phyloP scores from a whole-genome alignment of 2,888 invertebrate species.

The Tachina fera region DNA sequence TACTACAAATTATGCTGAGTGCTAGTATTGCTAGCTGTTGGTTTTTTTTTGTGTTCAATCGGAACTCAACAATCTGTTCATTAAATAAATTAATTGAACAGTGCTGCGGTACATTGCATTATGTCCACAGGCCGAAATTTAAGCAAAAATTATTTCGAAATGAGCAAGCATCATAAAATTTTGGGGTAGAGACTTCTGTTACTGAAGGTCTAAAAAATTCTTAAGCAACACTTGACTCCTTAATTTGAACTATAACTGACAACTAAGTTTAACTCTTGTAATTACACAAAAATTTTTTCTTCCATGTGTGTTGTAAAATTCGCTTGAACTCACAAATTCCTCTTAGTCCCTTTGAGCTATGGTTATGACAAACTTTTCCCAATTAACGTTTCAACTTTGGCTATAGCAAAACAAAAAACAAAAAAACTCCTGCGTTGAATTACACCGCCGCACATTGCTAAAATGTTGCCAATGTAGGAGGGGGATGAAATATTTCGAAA shows the following conservation, averaged over 20 bases:
- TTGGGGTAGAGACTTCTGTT: no score
- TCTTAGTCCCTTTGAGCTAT: neutral
- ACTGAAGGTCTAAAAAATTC: no score
- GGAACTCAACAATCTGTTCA: conserved; percentile 39
- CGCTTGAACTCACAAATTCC: neutral
- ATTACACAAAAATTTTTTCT: no score
- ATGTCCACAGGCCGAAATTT: no score
- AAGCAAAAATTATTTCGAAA: no score
- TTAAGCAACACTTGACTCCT: no score
- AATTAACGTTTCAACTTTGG: conserved; percentile 22
- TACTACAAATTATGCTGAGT: conserved; percentile 44
- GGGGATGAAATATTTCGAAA: conserved; percentile 31
- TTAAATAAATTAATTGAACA: conserved; percentile 25
- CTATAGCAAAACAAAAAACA: neutral
- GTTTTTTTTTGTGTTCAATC: conserved; percentile 4
- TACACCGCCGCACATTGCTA: neutral
- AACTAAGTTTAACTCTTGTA: no score
- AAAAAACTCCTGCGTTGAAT: neutral
- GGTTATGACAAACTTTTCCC: neutral
- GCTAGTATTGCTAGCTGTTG: neutral
- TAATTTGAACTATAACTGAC: no score
- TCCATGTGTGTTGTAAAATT: no score
- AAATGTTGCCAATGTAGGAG: conserved; percentile 14
- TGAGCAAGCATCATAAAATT: no score
- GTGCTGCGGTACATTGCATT: neutral